A percentile compares a stretch with the other conserved stretches of the same genome.
Conservation (phyloP, 1,140 invertebrate species). For the Ceratina calcarata region DNA sequence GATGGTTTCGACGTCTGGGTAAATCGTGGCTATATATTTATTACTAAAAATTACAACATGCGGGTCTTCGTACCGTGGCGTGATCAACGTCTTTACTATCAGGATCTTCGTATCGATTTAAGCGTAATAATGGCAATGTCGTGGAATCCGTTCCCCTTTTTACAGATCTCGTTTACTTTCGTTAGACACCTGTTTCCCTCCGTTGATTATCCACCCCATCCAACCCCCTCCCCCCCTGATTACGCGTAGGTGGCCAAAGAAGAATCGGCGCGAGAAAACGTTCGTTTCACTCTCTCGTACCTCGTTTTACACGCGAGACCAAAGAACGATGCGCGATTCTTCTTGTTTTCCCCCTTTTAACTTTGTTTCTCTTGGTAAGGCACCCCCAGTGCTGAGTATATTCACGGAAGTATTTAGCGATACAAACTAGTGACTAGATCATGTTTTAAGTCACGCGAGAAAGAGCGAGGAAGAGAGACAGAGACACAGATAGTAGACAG, state of each 20-base stretch:
- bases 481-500: conserved; percentile 36
- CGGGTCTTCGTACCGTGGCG: conserved; percentile 38
- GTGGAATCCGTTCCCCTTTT: conserved; percentile 36
- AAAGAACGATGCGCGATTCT: conserved; percentile 54
- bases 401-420: conserved; percentile 71
- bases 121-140: conserved; percentile 65
- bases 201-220: not conserved
- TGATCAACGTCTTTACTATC: conserved; percentile 58
- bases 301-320: conserved; percentile 43
- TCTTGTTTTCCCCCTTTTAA: conserved; percentile 48
- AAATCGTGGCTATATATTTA: conserved; percentile 44
- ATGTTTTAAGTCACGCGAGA: conserved; percentile 68
- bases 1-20: not conserved
- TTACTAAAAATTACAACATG: conserved; percentile 51
- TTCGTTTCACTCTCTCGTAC: conserved; percentile 7
- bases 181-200: not conserved
- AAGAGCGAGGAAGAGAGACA: conserved; percentile 55
- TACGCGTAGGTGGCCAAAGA: conserved; percentile 32
- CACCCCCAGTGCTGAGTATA: conserved; percentile 71
- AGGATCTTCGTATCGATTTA: conserved; percentile 62
- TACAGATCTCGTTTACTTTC: conserved; percentile 2
- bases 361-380: conserved; percentile 67
- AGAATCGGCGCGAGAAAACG: conserved; percentile 36
- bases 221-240: not conserved
- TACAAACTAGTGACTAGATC: conserved; percentile 74